Evolutionary conservation across 2,797 vertebrate species (phyloP).

Genomic region (Microctenopoma stevenorrisi): DNA sequence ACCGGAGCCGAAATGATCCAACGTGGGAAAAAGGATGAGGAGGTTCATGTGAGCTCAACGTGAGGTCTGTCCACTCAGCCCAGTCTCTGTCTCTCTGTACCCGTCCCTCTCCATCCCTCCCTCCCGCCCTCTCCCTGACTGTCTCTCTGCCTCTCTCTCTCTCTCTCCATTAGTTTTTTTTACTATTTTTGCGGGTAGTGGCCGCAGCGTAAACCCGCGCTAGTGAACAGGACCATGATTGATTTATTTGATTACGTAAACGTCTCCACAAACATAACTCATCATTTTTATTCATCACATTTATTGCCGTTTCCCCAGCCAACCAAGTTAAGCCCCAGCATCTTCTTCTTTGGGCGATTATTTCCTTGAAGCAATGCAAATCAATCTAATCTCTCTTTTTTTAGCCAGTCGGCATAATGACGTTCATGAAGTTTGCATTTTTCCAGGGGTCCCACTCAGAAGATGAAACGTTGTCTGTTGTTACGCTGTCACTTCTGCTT

Average conservation of each 20-base stretch:
- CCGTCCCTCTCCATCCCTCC: constrained; percentile 10
- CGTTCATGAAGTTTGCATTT: constrained; percentile 20
- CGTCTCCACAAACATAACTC: neutral
- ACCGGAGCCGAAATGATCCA: constrained; percentile 62
- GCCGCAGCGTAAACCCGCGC: constrained; percentile 3
- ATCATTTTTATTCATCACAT: neutral
- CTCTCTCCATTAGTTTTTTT: constrained; percentile 20
- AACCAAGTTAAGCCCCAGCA: constrained; percentile 7
- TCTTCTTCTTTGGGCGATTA: constrained; percentile 7
- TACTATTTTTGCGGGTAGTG: constrained; percentile 34
- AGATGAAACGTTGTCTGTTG: constrained; percentile 30
- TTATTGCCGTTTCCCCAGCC: neutral
- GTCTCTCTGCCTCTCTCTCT: constrained; percentile 1
- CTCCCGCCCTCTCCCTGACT: constrained; percentile 12
- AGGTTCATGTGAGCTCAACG: constrained; percentile 68
- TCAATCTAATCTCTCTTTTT: constrained; percentile 44
- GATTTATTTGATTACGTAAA: neutral
- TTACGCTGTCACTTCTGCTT: constrained; percentile 18
- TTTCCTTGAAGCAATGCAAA: constrained; percentile 28
- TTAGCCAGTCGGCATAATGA: constrained; percentile 39
- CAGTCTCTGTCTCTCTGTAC: constrained; percentile 45
- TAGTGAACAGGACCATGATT: neutral
- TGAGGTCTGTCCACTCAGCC: constrained; percentile 70
- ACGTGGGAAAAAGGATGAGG: constrained; percentile 58
- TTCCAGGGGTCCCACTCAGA: constrained; percentile 34